Conservation (phyloP, 1,140 invertebrate genomes). For the Drosophila tristis region DNA sequence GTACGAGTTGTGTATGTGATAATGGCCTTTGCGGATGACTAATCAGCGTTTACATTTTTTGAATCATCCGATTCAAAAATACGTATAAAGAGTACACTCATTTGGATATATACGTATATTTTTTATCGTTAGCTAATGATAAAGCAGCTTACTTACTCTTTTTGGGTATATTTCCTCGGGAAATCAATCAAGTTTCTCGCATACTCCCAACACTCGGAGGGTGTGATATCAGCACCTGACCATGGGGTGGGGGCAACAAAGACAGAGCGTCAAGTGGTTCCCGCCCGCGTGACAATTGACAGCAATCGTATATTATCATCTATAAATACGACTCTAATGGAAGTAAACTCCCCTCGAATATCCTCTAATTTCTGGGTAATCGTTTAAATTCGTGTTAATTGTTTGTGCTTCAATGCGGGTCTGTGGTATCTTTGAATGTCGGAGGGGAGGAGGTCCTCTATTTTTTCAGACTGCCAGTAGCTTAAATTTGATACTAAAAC, state of each 20-base stretch:
- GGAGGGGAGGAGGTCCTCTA: no score
- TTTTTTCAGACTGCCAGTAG: no score
- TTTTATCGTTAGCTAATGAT: constrained; percentile 9
- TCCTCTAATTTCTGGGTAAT: no score
- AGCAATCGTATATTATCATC: constrained; percentile 23
- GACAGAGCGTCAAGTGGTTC: constrained; percentile 8
- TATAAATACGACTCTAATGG: constrained; percentile 22
- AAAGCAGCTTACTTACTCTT: constrained; percentile 10
- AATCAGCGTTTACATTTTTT: constrained; percentile 25
- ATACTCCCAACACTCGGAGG: constrained; percentile 21
- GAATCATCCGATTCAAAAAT: constrained; percentile 45
- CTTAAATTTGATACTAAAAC: no score
- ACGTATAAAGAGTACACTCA: constrained; percentile 1
- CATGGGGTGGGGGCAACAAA: constrained; percentile 13
- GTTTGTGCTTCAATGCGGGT: no score
- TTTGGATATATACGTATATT: constrained; percentile 5
- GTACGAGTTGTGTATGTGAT: constrained; percentile 6
- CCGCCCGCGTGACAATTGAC: constrained; percentile 37
- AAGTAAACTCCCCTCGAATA: no score
- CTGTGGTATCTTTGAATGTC: no score
- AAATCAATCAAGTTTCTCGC: constrained; percentile 37
- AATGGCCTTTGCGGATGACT: constrained; percentile 14
- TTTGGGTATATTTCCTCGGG: constrained; percentile 29
- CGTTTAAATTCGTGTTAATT: no score
- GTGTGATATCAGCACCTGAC: constrained; percentile 17